These are phyloP conservation scores for Magallana angulata DNA, from an alignment of 1,140 invertebrate species.

Conservation along the genomic window DNA sequence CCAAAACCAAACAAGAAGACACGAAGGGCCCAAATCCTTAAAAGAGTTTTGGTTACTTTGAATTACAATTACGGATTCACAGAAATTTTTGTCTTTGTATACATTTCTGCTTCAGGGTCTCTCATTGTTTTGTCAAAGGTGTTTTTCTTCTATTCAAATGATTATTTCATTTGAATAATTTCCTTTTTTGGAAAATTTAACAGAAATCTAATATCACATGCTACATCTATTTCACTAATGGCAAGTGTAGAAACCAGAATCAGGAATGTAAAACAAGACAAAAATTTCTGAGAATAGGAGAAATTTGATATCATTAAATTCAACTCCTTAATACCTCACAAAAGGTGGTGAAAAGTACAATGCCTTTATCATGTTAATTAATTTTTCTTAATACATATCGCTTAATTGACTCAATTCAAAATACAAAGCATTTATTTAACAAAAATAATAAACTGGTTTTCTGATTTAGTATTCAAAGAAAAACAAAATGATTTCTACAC, in stretches of 20 bases:
- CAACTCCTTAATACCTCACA: too few species aligned
- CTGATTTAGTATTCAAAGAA: not conserved
- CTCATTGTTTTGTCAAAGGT: not conserved
- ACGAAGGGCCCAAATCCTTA: too few species aligned
- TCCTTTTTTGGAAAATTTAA: not conserved
- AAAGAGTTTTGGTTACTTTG: too few species aligned
- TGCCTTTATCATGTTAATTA: too few species aligned
- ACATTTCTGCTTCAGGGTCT: not conserved
- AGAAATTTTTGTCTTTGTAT: constrained; percentile 14
- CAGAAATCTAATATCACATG: not conserved
- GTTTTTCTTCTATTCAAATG: not conserved
- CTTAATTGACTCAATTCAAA: too few species aligned
- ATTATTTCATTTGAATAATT: constrained; percentile 8
- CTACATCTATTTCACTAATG: not conserved
- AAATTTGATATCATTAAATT: too few species aligned
- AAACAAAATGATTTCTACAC: constrained; percentile 8
- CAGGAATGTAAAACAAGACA: constrained; percentile 17
- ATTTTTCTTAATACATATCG: too few species aligned
- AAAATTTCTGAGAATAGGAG: not conserved
- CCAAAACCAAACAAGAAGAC: too few species aligned
- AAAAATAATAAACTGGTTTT: too few species aligned
- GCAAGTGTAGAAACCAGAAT: constrained; percentile 21
- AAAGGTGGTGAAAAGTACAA: too few species aligned
- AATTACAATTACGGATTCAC: not conserved
- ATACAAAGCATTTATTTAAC: too few species aligned